Conservation (phyloP, 1,140 invertebrate species). For the Drepana arcuata region DNA sequence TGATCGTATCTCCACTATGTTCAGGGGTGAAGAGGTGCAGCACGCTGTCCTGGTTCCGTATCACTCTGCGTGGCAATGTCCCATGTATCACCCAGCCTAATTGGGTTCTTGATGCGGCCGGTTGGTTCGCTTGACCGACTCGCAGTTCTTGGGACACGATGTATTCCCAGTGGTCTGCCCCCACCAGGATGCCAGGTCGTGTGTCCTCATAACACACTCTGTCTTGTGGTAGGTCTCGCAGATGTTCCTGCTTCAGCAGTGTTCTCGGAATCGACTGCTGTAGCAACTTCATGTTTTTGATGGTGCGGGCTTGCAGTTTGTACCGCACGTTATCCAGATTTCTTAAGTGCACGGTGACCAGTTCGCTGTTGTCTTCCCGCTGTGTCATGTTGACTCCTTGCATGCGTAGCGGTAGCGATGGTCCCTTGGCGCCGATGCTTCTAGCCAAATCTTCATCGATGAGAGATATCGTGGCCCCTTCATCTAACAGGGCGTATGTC, state of each 20-base stretch:
- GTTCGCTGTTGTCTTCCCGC: no score
- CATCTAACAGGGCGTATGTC: constrained; percentile 2
- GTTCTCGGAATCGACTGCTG: no score
- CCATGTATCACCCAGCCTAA: constrained; percentile 10
- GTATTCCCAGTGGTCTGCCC: constrained; percentile 10
- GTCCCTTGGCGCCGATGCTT: no score
- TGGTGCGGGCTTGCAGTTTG: no score
- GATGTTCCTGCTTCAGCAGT: no score
- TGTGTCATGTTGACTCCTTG: no score
- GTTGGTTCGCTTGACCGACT: constrained; percentile 4
- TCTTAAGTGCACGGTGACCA: no score
- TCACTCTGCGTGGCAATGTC: background rate
- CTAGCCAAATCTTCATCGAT: constrained; percentile 4
- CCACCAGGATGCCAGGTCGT: constrained; percentile 5
- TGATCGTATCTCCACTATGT: no score
- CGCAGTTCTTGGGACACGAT: constrained; percentile 8
- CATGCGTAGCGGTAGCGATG: no score
- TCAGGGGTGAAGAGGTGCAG: no score
- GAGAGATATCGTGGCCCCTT: constrained; percentile 2
- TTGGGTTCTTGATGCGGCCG: constrained; percentile 8
- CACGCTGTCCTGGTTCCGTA: background rate
- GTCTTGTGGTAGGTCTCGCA: background rate
- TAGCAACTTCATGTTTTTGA: no score
- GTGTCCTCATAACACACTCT: constrained; percentile 1
- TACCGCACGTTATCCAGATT: no score